Evolutionary conservation across 2,797 vertebrate species (phyloP), one percentile per base, ranked within the genome.

Genomic region (Triplophysa bombifrons): DNA sequence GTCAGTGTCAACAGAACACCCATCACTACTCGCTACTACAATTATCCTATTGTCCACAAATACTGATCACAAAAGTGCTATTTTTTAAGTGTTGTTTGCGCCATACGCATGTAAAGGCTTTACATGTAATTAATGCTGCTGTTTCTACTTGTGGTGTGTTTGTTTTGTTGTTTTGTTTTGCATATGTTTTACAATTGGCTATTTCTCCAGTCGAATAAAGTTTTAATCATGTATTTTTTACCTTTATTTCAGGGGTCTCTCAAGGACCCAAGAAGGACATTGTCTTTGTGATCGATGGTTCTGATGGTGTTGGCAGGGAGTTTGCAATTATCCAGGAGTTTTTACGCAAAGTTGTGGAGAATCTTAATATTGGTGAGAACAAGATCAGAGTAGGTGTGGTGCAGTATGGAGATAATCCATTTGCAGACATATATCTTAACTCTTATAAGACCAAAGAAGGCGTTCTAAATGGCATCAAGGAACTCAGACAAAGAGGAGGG

Each of bases 271-370:
- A 90, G 84, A 98, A 96, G 83, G 98, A 99, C 8, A 84, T 99
- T n/a, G 90, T 99, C 77, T 99, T 99, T 88, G 91, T 99, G 68
- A 90, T 99, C 0, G 98, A 99, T 60, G 96, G 98, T 80, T 98
- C 98, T 0, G 94, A 95, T 20, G 91, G 89, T 1, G 93, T 95
- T 86, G 92, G 95, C 84, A 90, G 86, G 3, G 93, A 95, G 70
- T 99, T 98, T 84, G 88, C 94, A 20, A 90, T 96, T 55, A 88
- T 99, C 83, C 93, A 95, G 74, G 92, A 93, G 1, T 98, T 99
- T 80, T 87, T 99, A 65, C 91, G 94, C 75, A 93, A 88, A 50
- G 85, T 98, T 1, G 95, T 98, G 3, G 94, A 96, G 74, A 93
- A 85, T 80, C 92, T 99, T 63, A 94, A 95, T 6, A 90, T 99